Conservation (phyloP, 2,888 invertebrate genomes). For the Eristalinus aeneus region DNA sequence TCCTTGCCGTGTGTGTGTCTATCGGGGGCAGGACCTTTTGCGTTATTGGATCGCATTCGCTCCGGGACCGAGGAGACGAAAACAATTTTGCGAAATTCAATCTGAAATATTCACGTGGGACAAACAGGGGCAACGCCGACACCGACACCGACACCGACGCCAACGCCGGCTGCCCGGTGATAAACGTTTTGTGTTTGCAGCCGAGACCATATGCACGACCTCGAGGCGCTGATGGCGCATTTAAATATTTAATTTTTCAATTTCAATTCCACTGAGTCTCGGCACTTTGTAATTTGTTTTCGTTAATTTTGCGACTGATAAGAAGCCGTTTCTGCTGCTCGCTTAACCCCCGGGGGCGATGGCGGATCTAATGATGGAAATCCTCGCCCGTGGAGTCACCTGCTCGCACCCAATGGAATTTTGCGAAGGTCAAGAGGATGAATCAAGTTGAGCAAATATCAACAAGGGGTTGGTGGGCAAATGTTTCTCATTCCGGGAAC, state of each 20-base stretch:
- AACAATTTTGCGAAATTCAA: conserved; percentile 43
- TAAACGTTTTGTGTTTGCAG: conserved; percentile 23
- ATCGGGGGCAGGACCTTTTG: not conserved
- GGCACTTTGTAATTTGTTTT: conserved; percentile 4
- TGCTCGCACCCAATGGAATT: not conserved
- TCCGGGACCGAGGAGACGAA: not conserved
- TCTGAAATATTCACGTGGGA: conserved; percentile 14
- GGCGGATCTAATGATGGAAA: not conserved
- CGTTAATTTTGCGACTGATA: conserved; percentile 30
- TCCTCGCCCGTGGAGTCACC: not conserved
- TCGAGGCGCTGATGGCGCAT: conserved; percentile 27
- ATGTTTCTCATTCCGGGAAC: too few species aligned
- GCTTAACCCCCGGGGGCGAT: not conserved
- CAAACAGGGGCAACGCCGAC: not conserved
- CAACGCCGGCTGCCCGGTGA: not conserved
- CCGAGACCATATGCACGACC: conserved; percentile 19
- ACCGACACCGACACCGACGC: not conserved
- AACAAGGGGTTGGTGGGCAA: too few species aligned
- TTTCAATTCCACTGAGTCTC: conserved; percentile 47
- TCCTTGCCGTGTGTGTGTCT: not conserved
- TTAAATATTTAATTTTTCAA: conserved; percentile 64
- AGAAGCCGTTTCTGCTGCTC: not conserved
- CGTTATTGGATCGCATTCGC: not conserved
- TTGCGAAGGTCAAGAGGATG: not conserved
- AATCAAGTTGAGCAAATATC: not conserved